Evolutionary conservation across 2,113 vertebrate genomes (phyloP).

Genomic region (Oncorhynchus nerka): DNA sequence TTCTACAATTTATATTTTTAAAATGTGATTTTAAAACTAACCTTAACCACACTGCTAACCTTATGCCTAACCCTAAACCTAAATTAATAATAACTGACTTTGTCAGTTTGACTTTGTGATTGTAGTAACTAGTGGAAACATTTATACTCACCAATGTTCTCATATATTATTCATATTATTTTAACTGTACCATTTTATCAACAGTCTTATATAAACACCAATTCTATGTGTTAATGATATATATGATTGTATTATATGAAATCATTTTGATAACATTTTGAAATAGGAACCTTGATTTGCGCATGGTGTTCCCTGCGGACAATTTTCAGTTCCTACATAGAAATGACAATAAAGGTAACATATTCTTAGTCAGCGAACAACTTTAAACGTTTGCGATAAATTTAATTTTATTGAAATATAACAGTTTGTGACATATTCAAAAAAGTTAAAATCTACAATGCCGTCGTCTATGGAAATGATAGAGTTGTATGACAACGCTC

Average conservation of each 20-base stretch:
- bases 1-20: no score
- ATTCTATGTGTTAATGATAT: neutral
- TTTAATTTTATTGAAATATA: neutral
- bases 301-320: slow-evolving; percentile 17
- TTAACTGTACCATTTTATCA: no score
- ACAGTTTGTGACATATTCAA: neutral
- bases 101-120: no score
- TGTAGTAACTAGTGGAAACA: no score
- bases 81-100: no score
- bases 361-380: neutral
- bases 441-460: slow-evolving; percentile 44
- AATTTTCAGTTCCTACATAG: neutral
- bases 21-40: no score
- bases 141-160: no score
- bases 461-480: slow-evolving; percentile 78
- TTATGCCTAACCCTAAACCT: no score
- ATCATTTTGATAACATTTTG: neutral
- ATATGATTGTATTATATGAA: neutral
- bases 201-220: no score
- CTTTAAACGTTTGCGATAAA: neutral
- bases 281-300: neutral
- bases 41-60: no score
- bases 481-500: slow-evolving; percentile 91
- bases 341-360: neutral
- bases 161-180: no score